Evolutionary conservation across 1,140 invertebrate genomes (phyloP), one percentile per base, ranked within the genome.

Genomic region (Gerris buenoi): DNA sequence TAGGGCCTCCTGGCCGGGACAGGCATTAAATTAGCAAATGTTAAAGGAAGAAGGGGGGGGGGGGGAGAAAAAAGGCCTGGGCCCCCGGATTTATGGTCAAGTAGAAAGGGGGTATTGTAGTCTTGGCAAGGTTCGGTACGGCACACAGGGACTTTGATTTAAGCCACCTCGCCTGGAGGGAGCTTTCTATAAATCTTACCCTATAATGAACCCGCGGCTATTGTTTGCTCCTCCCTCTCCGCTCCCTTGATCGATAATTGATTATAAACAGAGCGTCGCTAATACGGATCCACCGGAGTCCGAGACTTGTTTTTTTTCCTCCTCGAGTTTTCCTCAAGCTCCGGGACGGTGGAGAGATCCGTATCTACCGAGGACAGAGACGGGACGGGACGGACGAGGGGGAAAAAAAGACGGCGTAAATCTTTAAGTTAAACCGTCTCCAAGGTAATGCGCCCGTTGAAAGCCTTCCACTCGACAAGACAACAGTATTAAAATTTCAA

Each of bases 11-110:
- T 67, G 66, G 60, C 58, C 61, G 29, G 59, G 66, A 67, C 66
- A 63, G 66, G 66, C 66, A 67, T 67, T 67, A 67, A 67, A 67
- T 67, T 67, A 67, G 66, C 66, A 67, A 67, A 67, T 67, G 66
- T 67, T 28, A 66, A 66, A 66, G 66, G 58, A 5, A 60, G 58
- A 60, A 60, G 23, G 23, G 23, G 23, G 58, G 58, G 23, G 23
- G 23, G 23, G 23, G 23, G 58, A 25, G 61, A 29, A 46, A 62
- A 29, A 25, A 14, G 58, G 57, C 60, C 22, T 29, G 27, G 25
- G 26, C 66, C 33, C 28, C 60, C 61, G 66, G 61, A 67, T 67
- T 67, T 67, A 67, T 67, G 66, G 66, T 67, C 66, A 67, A 67
- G 66, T 67, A 66, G 65, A 58, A 58, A 61, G 15, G 58, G 25